Evolutionary conservation across 1,140 invertebrate genomes (phyloP).

Genomic region (Neelides sp.): DNA sequence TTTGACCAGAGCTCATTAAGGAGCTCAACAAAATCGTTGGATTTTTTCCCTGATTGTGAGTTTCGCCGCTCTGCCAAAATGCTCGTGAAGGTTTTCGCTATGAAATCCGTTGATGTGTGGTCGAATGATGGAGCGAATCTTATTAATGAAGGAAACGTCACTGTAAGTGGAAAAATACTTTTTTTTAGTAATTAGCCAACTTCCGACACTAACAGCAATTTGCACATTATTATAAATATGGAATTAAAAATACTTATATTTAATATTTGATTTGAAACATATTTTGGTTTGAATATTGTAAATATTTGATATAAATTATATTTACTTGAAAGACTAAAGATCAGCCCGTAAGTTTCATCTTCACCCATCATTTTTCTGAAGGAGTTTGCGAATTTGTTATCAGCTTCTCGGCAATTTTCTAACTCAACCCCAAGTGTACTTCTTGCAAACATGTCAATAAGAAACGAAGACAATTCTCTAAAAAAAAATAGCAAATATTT

Average conservation of each 20-base stretch:
- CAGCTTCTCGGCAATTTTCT: slow-evolving; percentile 14
- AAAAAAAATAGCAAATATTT: neutral
- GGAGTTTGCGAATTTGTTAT: slow-evolving; percentile 20
- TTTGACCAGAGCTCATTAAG: slow-evolving; percentile 9
- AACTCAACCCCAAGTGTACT: slow-evolving; percentile 16
- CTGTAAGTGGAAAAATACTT: slow-evolving; percentile 9
- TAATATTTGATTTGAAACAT: too few relatives aligned
- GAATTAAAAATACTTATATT: too few relatives aligned
- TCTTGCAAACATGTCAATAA: slow-evolving; percentile 26
- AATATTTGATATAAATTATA: neutral
- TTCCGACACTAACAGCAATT: too few relatives aligned
- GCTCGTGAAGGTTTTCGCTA: slow-evolving; percentile 15
- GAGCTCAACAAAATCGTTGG: slow-evolving; percentile 12
- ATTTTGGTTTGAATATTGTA: neutral
- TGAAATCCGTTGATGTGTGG: slow-evolving; percentile 4
- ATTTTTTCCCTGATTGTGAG: slow-evolving; percentile 3
- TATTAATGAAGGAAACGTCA: slow-evolving; percentile 19
- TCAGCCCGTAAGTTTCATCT: neutral
- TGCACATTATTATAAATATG: too few relatives aligned
- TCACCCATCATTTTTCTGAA: slow-evolving; percentile 24
- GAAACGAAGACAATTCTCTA: slow-evolving; percentile 16
- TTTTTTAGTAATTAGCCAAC: too few relatives aligned
- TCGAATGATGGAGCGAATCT: slow-evolving; percentile 18
- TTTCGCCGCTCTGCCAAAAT: slow-evolving; percentile 7
- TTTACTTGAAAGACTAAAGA: slow-evolving; percentile 21